These are phyloP conservation scores for Spongia lamella DNA, from an alignment of 37 sponge, comb jelly and placozoan species.

Conservation along the genomic window DNA sequence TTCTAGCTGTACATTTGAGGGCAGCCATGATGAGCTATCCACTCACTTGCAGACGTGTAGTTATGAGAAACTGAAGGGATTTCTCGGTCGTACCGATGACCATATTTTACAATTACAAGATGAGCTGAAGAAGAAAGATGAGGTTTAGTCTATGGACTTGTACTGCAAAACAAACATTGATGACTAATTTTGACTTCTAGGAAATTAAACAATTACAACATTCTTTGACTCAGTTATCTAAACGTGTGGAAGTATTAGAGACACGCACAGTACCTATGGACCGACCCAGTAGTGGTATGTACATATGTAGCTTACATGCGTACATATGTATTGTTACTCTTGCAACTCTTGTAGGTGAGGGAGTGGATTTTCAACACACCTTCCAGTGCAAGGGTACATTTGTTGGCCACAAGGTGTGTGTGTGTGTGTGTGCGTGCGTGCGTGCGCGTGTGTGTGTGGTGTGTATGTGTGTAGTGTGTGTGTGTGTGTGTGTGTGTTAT, in stretches of 20 bases:
- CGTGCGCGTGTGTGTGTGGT: not conserved
- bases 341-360: not conserved
- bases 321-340: not conserved
- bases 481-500: constrained; percentile 53
- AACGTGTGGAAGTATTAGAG: not conserved
- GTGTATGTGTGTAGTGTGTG: constrained; percentile 78
- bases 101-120: constrained; percentile 13
- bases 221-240: too few species aligned
- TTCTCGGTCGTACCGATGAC: constrained; percentile 27
- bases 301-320: too few species aligned
- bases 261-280: not conserved
- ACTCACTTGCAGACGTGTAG: constrained; percentile 57
- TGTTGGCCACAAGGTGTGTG: constrained; percentile 89
- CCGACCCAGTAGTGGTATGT: too few species aligned
- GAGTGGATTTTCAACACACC: constrained; percentile 69
- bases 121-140: constrained; percentile 41
- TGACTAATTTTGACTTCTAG: too few species aligned
- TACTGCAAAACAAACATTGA: too few species aligned
- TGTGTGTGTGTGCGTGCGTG: not conserved
- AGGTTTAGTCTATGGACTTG: not conserved
- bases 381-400: constrained; percentile 95
- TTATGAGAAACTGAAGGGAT: constrained; percentile 74
- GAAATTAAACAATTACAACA: too few species aligned
- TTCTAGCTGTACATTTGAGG: constrained; percentile 66
- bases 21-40: constrained; percentile 36